Evolutionary conservation across 2,113 vertebrate genomes (phyloP).

Genomic region (Mesocricetus auratus): DNA sequence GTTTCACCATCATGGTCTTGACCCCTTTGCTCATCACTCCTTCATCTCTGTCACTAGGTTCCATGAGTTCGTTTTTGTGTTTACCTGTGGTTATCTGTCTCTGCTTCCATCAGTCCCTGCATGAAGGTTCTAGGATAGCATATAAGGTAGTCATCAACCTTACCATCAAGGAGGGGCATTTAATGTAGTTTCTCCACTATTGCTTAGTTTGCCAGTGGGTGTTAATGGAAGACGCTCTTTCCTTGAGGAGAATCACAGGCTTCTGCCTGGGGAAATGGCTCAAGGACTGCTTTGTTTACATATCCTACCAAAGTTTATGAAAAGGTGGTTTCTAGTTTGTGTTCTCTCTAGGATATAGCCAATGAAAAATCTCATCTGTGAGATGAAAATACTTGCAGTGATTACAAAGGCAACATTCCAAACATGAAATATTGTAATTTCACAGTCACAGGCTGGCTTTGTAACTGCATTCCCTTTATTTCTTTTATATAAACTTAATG

Average conservation of each 20-base stretch:
- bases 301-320: neutral
- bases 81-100: too few species aligned
- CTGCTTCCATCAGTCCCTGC: too few species aligned
- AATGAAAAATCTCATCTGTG: slow-evolving; percentile 5
- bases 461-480: neutral
- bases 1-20: too few species aligned
- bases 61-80: too few species aligned
- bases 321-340: neutral
- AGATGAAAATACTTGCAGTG: slow-evolving; percentile 29
- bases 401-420: slow-evolving; percentile 35
- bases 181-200: too few species aligned
- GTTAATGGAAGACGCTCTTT: neutral
- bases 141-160: too few species aligned
- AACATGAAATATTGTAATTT: slow-evolving; percentile 60
- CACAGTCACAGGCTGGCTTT: slow-evolving; percentile 21
- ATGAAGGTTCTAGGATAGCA: too few species aligned
- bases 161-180: too few species aligned
- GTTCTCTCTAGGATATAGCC: neutral
- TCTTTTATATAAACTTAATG: slow-evolving; percentile 68
- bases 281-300: neutral
- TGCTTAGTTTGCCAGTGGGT: too few species aligned
- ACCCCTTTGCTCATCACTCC: too few species aligned
- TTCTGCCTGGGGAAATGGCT: neutral
- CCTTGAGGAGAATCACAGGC: too few species aligned
- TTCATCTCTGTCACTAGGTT: too few species aligned